Evolutionary conservation across 92 coral and sea anemone species (phyloP).

Genomic region (Paragorgia papillata): DNA sequence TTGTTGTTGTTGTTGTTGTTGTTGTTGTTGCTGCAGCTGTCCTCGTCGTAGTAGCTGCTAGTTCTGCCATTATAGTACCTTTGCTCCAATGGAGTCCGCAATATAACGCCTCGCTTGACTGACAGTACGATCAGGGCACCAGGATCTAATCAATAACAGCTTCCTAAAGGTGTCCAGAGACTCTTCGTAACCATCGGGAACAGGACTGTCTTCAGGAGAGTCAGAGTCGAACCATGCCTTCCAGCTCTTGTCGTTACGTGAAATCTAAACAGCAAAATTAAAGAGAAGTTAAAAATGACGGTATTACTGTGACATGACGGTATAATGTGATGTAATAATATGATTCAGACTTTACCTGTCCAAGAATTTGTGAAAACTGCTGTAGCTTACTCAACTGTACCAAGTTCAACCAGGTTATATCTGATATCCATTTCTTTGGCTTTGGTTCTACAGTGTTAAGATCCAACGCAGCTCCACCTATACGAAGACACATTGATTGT

Average conservation of each 20-base stretch:
- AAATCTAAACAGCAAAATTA: conserved; percentile 53
- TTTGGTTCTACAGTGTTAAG: conserved; percentile 97
- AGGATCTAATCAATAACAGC: conserved; percentile 84
- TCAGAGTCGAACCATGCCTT: conserved; percentile 98
- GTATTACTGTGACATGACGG: not conserved
- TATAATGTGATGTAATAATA: no score
- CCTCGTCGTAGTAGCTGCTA: no score
- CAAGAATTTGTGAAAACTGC: conserved; percentile 96
- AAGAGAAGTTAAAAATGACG: not conserved
- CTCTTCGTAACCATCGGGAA: conserved; percentile 96
- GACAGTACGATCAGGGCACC: conserved; percentile 98
- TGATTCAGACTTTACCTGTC: conserved; percentile 78
- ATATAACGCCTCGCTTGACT: conserved; percentile 95
- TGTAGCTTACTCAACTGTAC: conserved; percentile 92
- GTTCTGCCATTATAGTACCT: conserved; percentile 52
- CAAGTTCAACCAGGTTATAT: conserved; percentile 95
- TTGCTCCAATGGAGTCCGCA: conserved; percentile 86
- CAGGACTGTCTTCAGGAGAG: conserved; percentile 91
- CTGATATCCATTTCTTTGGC: conserved; percentile 99
- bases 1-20: no score
- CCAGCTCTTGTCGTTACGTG: conserved; percentile 95
- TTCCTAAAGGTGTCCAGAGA: conserved; percentile 95
- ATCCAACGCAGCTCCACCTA: conserved; percentile 99
- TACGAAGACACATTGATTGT: not conserved
- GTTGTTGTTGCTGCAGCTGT: no score